Evolutionary conservation across 2,797 vertebrate species (phyloP), one percentile per base, ranked within the genome.

Genomic region (Euthynnus affinis): DNA sequence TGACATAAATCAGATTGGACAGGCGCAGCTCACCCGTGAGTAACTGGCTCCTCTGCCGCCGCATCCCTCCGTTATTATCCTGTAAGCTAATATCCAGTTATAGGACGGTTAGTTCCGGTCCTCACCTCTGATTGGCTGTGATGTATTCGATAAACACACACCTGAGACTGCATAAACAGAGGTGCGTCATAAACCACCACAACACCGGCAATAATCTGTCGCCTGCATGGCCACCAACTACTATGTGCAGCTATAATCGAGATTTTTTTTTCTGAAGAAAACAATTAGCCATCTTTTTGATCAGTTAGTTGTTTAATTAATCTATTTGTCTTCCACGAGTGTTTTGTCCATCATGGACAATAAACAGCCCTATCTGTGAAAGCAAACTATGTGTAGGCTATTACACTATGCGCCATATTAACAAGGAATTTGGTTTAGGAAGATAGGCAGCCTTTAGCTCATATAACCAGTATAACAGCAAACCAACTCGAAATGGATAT

Each of bases 1-100:
- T 94, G 95, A 96, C 88, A 91, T 82, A 92, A 93, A 97, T 96
- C 87, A 87, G 87, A 94, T 93, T 91, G 91, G 96, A 96, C 95
- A 93, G 95, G 73, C 78, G 91, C 90, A 92, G 94, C 92, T 96
- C 96, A 96, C 82, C 95, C 95, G 93, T 93, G 89, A 96, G 87
- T 95, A 96, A 96, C 92, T 79, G 92, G 93, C 94, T 96, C 94
- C 94, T 88, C 51, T 55, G 92, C 93, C 87, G 91, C 84, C 80
- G 77, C 87, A 90, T 91, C 93, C 89, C 88, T 90, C 17, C 80
- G 68, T 91, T 91, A 95, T 95, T 95, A 95, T 94, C 92, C 92
- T 93, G 91, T 93, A 91, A 94, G 88, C 84, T 95, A 93, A 91
- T 93, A 93, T 93, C 86, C 91, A 93, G 89, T 90, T 91, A 88